Evolutionary conservation across 1,140 invertebrate species (phyloP).

Genomic region (Maconellicoccus hirsutus): DNA sequence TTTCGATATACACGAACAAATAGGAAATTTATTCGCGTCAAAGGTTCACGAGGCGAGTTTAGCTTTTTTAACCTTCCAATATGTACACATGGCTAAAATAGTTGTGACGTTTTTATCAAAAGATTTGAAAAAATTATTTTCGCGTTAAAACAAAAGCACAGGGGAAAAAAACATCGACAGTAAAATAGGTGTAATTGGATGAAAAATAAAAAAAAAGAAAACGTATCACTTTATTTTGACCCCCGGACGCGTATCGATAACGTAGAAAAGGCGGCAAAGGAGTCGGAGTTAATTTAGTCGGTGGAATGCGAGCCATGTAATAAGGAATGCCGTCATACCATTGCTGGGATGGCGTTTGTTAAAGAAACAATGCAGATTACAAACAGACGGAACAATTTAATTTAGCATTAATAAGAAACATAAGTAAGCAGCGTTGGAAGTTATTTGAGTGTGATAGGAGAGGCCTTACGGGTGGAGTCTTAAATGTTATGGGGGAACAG

Average conservation of each 20-base stretch:
- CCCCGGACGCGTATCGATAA: not conserved
- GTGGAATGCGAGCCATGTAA: conserved; percentile 7
- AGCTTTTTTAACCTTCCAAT: too few species aligned
- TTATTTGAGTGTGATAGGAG: not conserved
- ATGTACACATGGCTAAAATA: too few species aligned
- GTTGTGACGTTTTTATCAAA: too few species aligned
- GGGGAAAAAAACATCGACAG: too few species aligned
- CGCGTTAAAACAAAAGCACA: too few species aligned
- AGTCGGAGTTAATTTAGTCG: not conserved
- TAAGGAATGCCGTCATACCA: not conserved
- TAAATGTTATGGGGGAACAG: conserved; percentile 3
- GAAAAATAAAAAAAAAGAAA: too few species aligned
- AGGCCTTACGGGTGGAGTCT: not conserved
- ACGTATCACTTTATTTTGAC: not conserved
- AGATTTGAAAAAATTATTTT: too few species aligned
- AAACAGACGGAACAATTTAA: conserved; percentile 9
- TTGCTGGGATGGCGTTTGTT: not conserved
- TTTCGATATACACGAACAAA: too few species aligned
- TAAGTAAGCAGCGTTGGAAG: conserved; percentile 7
- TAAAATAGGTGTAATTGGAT: too few species aligned
- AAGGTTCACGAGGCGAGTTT: too few species aligned
- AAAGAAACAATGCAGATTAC: conserved; percentile 9
- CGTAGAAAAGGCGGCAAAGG: not conserved
- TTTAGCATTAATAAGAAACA: conserved; percentile 9
- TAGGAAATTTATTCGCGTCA: too few species aligned